A percentile compares a stretch with the other conserved stretches of the same genome.
Evolutionary conservation across 2,797 vertebrate genomes (phyloP).

Genomic region (Thamnophis elegans): DNA sequence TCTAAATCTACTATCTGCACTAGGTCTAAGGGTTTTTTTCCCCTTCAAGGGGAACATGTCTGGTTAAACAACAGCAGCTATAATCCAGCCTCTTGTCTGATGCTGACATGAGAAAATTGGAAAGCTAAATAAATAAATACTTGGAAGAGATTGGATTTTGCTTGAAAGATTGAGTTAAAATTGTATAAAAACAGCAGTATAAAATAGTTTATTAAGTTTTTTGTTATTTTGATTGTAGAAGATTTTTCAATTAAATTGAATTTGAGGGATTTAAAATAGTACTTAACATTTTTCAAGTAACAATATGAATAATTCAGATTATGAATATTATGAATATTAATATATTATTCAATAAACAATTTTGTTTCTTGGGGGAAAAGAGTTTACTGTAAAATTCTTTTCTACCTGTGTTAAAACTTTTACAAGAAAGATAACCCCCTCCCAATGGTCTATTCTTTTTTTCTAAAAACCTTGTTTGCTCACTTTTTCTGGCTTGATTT

Average conservation of each 20-base stretch:
- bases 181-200: neutral
- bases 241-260: constrained; percentile 16
- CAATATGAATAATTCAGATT: neutral
- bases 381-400: neutral
- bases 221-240: neutral
- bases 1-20: neutral
- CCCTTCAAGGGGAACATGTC: constrained; percentile 6
- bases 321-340: too few relatives aligned
- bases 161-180: neutral
- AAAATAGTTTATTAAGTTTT: constrained; percentile 19
- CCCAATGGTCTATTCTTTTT: too few relatives aligned
- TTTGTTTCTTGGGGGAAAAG: neutral
- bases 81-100: neutral
- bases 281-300: neutral
- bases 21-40: neutral
- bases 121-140: constrained; percentile 17
- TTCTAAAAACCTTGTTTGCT: neutral
- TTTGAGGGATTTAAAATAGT: neutral
- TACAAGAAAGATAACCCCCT: constrained; percentile 4
- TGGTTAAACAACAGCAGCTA: neutral
- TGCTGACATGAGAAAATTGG: constrained; percentile 16
- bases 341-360: neutral
- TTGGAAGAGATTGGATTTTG: neutral
- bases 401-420: neutral
- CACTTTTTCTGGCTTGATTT: neutral